phyloP scores from a whole-genome alignment of 2,113 vertebrate genomes.

The Euleptes europaea region DNA sequence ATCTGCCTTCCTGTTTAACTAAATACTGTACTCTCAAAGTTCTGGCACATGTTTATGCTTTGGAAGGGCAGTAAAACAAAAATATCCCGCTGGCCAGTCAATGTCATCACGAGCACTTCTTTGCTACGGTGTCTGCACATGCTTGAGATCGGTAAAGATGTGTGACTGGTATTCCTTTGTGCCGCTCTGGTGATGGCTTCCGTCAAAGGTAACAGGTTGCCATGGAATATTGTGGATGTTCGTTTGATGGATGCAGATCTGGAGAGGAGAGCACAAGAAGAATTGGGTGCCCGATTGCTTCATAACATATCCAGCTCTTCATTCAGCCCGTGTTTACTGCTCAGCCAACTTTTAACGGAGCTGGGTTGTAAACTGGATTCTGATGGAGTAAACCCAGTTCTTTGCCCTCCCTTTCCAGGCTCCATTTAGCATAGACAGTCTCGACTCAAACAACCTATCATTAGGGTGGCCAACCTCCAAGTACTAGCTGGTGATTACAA shows the following conservation, averaged over 20 bases:
- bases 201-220: neutral
- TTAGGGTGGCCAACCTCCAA: no score
- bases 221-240: neutral
- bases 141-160: neutral
- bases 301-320: no score
- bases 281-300: neutral
- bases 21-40: slow-evolving; percentile 30
- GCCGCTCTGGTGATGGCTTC: neutral
- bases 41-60: slow-evolving; percentile 38
- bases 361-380: neutral
- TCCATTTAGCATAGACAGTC: neutral
- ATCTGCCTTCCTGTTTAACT: slow-evolving; percentile 37
- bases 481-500: no score
- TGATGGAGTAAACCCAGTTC: neutral
- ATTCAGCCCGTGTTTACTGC: neutral
- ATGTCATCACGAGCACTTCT: slow-evolving; percentile 43
- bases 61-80: slow-evolving; percentile 60
- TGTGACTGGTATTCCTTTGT: neutral
- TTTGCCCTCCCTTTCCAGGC: neutral
- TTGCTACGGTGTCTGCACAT: neutral
- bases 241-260: neutral
- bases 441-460: neutral
- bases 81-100: slow-evolving; percentile 44
- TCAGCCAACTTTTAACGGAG: neutral
- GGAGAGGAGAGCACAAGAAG: neutral